Conservation (phyloP, 2,888 invertebrate genomes). For the Ceratothoa steindachneri region DNA sequence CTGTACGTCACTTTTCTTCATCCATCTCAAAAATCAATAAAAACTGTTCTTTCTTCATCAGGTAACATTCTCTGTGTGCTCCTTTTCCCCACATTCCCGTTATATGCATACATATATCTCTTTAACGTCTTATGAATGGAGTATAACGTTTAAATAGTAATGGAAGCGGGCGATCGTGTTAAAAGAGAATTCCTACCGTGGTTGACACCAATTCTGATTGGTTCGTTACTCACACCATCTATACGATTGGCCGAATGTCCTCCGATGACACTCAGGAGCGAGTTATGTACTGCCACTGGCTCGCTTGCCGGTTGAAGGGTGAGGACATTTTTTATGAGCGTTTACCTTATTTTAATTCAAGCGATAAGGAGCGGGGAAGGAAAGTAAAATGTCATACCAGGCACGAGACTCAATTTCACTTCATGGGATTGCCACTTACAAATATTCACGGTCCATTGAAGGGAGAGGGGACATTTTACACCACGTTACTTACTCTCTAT, state of each 20-base stretch:
- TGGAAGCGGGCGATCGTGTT: background rate
- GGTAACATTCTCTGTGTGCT: no score
- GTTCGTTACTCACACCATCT: background rate
- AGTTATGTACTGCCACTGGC: background rate
- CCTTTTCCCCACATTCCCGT: no score
- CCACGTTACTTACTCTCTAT: no score
- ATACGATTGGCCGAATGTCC: background rate
- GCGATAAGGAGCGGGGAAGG: background rate
- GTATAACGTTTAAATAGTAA: background rate
- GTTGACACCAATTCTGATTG: conserved; percentile 7
- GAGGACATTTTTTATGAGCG: background rate
- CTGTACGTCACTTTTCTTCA: no score
- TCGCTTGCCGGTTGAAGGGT: background rate
- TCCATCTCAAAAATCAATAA: no score
- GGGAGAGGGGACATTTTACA: no score
- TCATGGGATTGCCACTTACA: background rate
- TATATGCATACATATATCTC: no score
- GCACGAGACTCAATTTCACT: conserved; percentile 5
- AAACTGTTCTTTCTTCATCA: no score
- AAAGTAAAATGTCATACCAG: background rate
- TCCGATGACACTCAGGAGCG: background rate
- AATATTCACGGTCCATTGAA: no score
- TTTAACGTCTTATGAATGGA: background rate
- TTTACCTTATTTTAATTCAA: conserved; percentile 12
- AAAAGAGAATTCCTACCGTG: background rate